Evolutionary conservation across 2,113 vertebrate genomes (phyloP), one percentile per base, ranked within the genome.

Genomic region (Dissostichus mawsoni): DNA sequence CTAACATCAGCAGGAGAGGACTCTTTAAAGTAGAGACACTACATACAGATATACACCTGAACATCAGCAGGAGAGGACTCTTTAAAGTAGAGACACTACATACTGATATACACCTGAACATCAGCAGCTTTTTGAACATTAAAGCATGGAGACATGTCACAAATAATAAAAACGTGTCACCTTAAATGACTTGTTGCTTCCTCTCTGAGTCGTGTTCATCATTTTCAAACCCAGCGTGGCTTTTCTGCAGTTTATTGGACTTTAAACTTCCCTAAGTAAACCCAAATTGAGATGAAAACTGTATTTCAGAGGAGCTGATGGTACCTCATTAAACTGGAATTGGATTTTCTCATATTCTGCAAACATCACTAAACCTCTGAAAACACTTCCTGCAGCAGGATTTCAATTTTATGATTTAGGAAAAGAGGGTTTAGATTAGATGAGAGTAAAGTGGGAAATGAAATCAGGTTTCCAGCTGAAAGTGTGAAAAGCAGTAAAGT

Each of bases 231-330:
- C 55, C 70, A 47, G 13, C 29, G 13, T n/a, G 14, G 41, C 56
- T n/a, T 8, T 10, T 8, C 53, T 33, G 25, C 79, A 58, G 78
- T 57, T 56, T 29, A 64, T 50, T 25, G 9, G 50, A 17, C 76
- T 82, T 80, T 78, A 61, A 85, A 77, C 45, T 53, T 81, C 57
- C 57, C 69, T 6, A n/a, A 52, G 4, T 14, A 51, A 61, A 65
- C 53, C 18, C 10, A 3, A 11, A n/a, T 14, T 6, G 52, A 65
- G 52, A 11, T 23, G 11, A 8, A 44, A 55, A 66, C 45, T 55
- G n/a, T 0, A 44, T 47, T 47, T 36, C 11, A 44, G 12, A 14
- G 36, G 4, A 58, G 53, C 8, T 57, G 14, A 17, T 29, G 29
- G 13, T 16, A 6, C 18, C 29, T 74, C 18, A 48, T 78, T 74